Base-by-base conservation (phyloP, 2,888 invertebrate species). In the Rugalucina vietnamica region DNA sequence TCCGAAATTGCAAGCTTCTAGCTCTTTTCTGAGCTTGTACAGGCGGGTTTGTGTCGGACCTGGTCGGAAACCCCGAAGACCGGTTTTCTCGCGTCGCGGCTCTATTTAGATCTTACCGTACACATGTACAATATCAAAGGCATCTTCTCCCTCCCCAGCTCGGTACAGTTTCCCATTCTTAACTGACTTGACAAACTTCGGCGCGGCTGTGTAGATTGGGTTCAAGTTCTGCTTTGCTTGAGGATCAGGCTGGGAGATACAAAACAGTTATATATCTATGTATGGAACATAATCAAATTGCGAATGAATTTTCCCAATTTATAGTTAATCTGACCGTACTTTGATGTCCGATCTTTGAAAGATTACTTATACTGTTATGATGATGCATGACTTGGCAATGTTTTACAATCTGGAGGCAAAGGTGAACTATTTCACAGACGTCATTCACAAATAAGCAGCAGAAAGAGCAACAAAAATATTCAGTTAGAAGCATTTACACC, bases 71-170 rank as follows among this genome's bases (percentile, higher is more conserved):
- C n/a, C n/a, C n/a, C n/a, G n/a, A n/a, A n/a, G n/a, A n/a, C n/a
- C n/a, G n/a, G n/a, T n/a, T n/a, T n/a, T n/a, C n/a, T n/a, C n/a
- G n/a, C n/a, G n/a, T n/a, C n/a, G 43, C 18, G 43, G 43, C 8
- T 43, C 18, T 43, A 43, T 43, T 43, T 18, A 12, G 43, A 43
- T 43, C 86, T 86, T 85, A 91, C 91, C 91, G 86, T 88, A 91
- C 12, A 91, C 84, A 81, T 91, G 91, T 0, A 89, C 88, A 60
- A 91, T 87, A 54, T 88, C 82, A 39, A 90, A 90, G 10, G 88
- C 82, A 65, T 90, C 90, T 24, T 91, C 86, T 0, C 88, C 90
- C 1, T 79, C 73, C 0, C 92, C 91, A 1, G 85, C 88, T 12
- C 79, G 83, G 72, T 85, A 91, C 5, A 89, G 78, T 54, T 90